Evolutionary conservation across 2,113 vertebrate species (phyloP).

Genomic region (Lynx canadensis): DNA sequence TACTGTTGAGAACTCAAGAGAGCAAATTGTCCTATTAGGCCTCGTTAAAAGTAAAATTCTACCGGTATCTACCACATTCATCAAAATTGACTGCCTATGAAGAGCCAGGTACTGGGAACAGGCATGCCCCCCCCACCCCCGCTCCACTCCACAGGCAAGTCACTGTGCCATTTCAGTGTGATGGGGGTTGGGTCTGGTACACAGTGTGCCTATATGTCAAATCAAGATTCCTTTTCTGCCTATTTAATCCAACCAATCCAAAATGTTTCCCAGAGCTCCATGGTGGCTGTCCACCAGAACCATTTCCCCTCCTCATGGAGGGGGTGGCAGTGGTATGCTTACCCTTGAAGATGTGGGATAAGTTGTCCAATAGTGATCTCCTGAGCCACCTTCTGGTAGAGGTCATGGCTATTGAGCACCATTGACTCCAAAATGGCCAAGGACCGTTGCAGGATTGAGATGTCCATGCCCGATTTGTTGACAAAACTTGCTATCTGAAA

Average conservation of each 20-base stretch:
- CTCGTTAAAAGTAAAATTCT: not conserved
- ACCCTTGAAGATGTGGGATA: slow-evolving; percentile 98
- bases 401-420: slow-evolving; percentile 98
- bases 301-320: fast-evolving
- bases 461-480: slow-evolving; percentile 95
- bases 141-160: not conserved
- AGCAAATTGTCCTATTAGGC: not conserved
- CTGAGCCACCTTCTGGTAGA: slow-evolving; percentile 99
- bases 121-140: not conserved
- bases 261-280: not conserved
- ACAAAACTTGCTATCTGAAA: slow-evolving; percentile 96
- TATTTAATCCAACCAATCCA: not conserved
- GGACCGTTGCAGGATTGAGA: slow-evolving; percentile 95
- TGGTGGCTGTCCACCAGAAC: not conserved
- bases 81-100: not conserved
- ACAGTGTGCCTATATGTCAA: not conserved
- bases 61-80: not conserved
- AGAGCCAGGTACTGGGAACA: not conserved
- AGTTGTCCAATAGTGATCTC: slow-evolving; percentile 99
- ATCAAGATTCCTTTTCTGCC: not conserved
- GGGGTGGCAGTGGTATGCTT: slow-evolving; percentile 45
- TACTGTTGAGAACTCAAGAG: not conserved
- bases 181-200: fast-evolving
- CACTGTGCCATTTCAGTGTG: not conserved
- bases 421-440: slow-evolving; percentile 98